phyloP scores from a whole-genome alignment of 64 coral and sea anemone genomes.

The Astreopora myriophthalma region DNA sequence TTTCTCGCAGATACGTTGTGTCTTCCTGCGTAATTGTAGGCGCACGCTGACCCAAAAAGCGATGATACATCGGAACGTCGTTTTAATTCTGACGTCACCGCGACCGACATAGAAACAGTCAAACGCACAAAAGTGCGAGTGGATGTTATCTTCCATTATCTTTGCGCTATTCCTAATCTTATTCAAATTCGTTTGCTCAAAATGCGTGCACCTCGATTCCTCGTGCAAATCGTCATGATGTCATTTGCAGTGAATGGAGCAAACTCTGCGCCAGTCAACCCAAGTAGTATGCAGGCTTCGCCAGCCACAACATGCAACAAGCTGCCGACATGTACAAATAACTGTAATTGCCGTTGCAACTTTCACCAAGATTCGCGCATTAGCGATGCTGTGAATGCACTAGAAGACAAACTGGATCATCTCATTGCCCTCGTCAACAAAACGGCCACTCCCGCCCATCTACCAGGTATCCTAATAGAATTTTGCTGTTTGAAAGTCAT shows the following conservation, averaged over 20 bases:
- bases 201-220: background rate
- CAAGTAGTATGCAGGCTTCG: background rate
- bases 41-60: too few relatives aligned
- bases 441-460: background rate
- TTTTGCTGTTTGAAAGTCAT: background rate
- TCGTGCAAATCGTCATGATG: background rate
- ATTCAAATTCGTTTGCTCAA: background rate
- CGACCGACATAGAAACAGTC: background rate
- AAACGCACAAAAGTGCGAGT: background rate
- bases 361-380: background rate
- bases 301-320: background rate
- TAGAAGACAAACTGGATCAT: background rate
- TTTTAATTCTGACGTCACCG: background rate
- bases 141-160: background rate
- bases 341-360: background rate
- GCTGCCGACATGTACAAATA: background rate
- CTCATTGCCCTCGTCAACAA: background rate
- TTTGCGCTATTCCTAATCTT: background rate
- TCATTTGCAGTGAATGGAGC: background rate
- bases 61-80: too few relatives aligned
- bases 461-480: background rate
- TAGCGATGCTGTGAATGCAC: background rate
- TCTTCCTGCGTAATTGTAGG: too few relatives aligned
- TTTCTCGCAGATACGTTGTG: too few relatives aligned
- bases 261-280: background rate